Conservation (phyloP, 2,797 vertebrate species). For the Pipistrellus nathusii region DNA sequence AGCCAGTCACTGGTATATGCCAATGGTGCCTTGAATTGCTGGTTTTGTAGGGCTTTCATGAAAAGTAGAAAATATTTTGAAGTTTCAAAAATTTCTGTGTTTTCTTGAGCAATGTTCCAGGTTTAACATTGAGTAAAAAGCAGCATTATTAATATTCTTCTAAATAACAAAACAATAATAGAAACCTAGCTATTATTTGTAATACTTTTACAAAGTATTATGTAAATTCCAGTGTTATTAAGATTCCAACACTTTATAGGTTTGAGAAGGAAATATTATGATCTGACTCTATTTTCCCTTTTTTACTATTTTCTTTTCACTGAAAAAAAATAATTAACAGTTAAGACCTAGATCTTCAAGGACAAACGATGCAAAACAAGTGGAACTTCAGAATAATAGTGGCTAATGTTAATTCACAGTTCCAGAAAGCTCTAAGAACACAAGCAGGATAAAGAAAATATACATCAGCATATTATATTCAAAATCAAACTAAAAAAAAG, state of each 20-base stretch:
- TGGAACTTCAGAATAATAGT: not conserved
- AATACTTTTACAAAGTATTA: not conserved
- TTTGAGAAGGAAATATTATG: not conserved
- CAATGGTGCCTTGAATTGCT: not conserved
- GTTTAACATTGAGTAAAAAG: not conserved
- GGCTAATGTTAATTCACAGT: not conserved
- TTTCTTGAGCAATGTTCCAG: not conserved
- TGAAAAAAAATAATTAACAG: not conserved
- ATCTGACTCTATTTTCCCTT: not conserved
- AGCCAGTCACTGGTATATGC: not conserved
- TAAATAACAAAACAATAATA: not conserved
- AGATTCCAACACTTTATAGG: not conserved
- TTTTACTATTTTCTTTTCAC: not conserved
- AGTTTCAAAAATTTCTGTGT: not conserved
- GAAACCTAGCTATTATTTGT: not conserved
- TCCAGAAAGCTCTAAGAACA: not conserved
- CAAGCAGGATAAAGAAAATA: not conserved
- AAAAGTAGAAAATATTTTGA: not conserved
- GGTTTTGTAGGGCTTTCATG: not conserved
- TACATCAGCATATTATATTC: not conserved
- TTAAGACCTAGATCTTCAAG: not conserved
- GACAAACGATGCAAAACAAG: not conserved
- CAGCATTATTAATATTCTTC: not conserved
- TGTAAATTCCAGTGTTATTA: not conserved
- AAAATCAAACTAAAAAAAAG: not conserved